A percentile compares a stretch with the other conserved stretches of the same genome.
These are phyloP conservation scores for Galerucella pusilla DNA, from an alignment of 2,888 invertebrate species.

Conservation along the genomic window DNA sequence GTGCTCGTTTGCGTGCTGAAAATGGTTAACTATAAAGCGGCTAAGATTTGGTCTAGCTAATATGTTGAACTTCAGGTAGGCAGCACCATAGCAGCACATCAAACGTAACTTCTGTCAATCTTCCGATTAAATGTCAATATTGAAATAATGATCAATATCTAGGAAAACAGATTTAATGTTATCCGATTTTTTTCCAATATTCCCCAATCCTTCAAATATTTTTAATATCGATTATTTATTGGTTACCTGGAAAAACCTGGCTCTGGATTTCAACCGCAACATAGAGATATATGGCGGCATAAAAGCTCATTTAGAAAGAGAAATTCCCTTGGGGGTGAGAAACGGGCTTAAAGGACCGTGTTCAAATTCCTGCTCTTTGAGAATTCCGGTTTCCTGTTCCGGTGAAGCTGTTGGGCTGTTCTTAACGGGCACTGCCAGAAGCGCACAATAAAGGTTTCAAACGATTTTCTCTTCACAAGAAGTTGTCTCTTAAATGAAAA, in stretches of 20 bases:
- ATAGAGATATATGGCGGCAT: slow-evolving; percentile 48
- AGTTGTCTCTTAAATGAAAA: background rate
- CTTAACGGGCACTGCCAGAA: slow-evolving; percentile 51
- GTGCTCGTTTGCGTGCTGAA: no score
- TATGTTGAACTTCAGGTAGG: no score
- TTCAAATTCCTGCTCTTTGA: slow-evolving; percentile 42
- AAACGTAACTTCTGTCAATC: no score
- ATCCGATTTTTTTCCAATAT: no score
- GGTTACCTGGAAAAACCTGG: background rate
- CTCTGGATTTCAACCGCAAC: slow-evolving; percentile 43
- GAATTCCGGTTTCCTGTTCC: slow-evolving; percentile 51
- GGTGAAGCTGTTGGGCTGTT: slow-evolving; percentile 31
- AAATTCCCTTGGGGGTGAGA: slow-evolving; percentile 45
- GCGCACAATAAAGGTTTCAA: slow-evolving; percentile 2
- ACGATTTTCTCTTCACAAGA: background rate
- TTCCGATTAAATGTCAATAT: no score
- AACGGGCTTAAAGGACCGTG: slow-evolving; percentile 50
- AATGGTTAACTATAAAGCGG: no score
- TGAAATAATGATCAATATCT: no score
- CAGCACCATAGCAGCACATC: no score
- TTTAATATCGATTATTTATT: no score
- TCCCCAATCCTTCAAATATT: no score
- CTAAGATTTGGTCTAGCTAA: no score
- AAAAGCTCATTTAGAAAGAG: slow-evolving; percentile 36
- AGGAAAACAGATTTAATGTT: no score